Evolutionary conservation across 2,888 invertebrate species (phyloP).

Genomic region (Agrochola lota): DNA sequence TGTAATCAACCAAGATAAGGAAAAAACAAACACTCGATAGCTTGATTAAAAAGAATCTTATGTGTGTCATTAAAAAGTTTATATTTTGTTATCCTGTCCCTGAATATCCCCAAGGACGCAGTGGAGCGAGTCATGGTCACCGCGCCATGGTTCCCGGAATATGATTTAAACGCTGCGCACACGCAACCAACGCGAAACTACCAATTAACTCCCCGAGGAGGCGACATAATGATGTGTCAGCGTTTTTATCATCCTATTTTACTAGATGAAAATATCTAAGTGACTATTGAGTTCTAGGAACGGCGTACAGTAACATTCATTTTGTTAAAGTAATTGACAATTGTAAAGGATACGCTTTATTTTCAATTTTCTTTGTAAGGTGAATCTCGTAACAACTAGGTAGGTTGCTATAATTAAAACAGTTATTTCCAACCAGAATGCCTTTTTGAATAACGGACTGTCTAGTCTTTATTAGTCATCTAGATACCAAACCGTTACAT

Average conservation of each 20-base stretch:
- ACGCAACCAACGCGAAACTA: conserved; percentile 64
- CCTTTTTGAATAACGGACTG: conserved; percentile 43
- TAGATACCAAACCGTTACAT: conserved; percentile 44
- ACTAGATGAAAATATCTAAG: conserved; percentile 38
- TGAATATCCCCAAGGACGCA: conserved; percentile 65
- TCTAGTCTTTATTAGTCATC: conserved; percentile 45
- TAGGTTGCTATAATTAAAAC: conserved; percentile 43
- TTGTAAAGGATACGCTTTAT: conserved; percentile 20
- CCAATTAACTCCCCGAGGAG: conserved; percentile 54
- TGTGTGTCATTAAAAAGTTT: background rate
- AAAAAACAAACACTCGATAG: background rate
- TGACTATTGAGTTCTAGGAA: conserved; percentile 13
- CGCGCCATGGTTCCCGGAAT: conserved; percentile 79
- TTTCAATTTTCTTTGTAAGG: conserved; percentile 4
- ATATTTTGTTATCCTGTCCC: conserved; percentile 48
- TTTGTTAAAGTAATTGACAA: conserved; percentile 11
- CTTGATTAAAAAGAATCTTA: background rate
- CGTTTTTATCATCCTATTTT: conserved; percentile 48
- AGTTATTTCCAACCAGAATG: conserved; percentile 44
- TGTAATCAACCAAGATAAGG: background rate
- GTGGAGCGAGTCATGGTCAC: conserved; percentile 72
- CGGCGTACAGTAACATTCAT: background rate
- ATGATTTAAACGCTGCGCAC: conserved; percentile 71
- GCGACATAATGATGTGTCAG: conserved; percentile 59
- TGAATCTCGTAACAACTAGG: conserved; percentile 8